phyloP scores from a whole-genome alignment of 2,888 invertebrate genomes.

The Agrilus cyanescens region DNA sequence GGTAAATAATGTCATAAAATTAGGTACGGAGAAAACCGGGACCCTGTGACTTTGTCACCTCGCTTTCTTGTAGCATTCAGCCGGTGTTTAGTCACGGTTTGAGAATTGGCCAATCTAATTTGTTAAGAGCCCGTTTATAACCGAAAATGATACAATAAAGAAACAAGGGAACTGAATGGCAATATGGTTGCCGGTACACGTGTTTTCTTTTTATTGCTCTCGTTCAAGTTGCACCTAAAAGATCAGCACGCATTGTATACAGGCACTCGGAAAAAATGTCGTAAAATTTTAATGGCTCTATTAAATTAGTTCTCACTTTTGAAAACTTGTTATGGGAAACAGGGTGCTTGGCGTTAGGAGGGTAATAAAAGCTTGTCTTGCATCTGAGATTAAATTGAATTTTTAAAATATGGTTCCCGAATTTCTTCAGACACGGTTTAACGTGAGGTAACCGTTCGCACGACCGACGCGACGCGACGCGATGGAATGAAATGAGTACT shows the following conservation, averaged over 20 bases:
- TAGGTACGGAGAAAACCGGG: no score
- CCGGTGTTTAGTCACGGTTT: slow-evolving; percentile 15
- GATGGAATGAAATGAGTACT: no score
- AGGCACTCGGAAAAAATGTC: slow-evolving; percentile 13
- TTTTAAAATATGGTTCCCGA: no score
- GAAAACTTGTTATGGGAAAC: slow-evolving; percentile 12
- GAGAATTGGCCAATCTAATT: slow-evolving; percentile 17
- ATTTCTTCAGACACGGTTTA: no score
- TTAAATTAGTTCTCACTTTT: slow-evolving; percentile 13
- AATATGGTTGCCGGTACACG: slow-evolving; percentile 15
- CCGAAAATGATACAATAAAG: slow-evolving; percentile 13
- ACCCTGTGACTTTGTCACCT: no score
- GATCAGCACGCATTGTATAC: slow-evolving; percentile 12
- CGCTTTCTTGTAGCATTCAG: background rate
- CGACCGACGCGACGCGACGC: no score
- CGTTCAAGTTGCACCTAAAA: slow-evolving; percentile 16
- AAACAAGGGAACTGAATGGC: slow-evolving; percentile 13
- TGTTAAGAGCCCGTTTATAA: slow-evolving; percentile 18
- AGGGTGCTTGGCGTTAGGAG: slow-evolving; percentile 1
- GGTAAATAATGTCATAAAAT: no score
- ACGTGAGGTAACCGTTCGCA: no score
- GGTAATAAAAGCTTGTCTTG: no score
- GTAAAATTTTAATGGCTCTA: slow-evolving; percentile 14
- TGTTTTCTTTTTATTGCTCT: slow-evolving; percentile 18
- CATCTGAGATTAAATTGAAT: no score